phyloP scores from a whole-genome alignment of 2,888 invertebrate species.

The Lamellibrachia columna region DNA sequence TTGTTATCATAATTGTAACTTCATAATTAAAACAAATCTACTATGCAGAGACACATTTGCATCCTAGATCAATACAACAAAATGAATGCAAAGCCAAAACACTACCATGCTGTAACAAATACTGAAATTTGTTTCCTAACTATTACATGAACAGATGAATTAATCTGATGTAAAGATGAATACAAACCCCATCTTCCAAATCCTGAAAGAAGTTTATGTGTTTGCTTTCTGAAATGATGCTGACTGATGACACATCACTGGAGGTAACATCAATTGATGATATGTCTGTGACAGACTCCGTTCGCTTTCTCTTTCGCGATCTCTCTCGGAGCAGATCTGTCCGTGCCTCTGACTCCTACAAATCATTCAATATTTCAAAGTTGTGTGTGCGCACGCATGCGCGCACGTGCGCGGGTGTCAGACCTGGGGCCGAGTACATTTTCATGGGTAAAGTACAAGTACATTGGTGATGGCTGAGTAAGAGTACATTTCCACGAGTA shows the following conservation, averaged over 20 bases:
- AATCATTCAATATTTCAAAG: constrained; percentile 32
- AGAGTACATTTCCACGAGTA: too few relatives aligned
- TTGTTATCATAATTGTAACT: neutral
- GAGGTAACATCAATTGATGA: neutral
- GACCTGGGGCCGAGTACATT: too few relatives aligned
- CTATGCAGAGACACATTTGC: neutral
- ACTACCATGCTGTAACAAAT: constrained; percentile 19
- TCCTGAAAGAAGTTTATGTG: constrained; percentile 90
- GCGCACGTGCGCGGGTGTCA: too few relatives aligned
- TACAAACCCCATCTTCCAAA: constrained; percentile 73
- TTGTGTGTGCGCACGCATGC: too few relatives aligned
- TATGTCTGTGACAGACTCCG: constrained; percentile 27
- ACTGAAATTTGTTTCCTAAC: constrained; percentile 18
- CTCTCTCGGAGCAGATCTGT: constrained; percentile 76
- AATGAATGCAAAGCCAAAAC: neutral
- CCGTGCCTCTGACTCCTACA: constrained; percentile 84
- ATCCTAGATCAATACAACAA: neutral
- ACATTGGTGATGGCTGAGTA: too few relatives aligned
- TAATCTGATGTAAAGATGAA: neutral
- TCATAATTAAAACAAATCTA: neutral
- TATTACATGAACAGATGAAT: neutral
- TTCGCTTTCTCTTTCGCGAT: constrained; percentile 64
- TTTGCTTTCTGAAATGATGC: constrained; percentile 32
- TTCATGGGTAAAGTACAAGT: too few relatives aligned
- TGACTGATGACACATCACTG: constrained; percentile 41